phyloP scores from a whole-genome alignment of 2,113 vertebrate species.

The Eulemur macaco region DNA sequence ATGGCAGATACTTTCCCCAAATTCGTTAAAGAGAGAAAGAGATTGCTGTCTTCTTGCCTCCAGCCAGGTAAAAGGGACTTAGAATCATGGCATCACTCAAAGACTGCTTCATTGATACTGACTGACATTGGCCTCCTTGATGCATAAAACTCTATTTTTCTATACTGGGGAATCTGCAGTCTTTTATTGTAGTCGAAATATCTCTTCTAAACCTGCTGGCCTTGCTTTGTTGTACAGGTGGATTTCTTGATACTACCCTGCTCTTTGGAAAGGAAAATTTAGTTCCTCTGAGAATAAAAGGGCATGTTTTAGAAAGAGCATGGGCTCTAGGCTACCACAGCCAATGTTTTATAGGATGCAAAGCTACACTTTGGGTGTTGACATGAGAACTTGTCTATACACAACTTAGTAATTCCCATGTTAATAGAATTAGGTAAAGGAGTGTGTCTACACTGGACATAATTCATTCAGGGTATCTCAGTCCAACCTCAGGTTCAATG shows the following conservation, averaged over 20 bases:
- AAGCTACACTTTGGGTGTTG: not conserved
- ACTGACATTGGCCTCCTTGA: not conserved
- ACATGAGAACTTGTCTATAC: not conserved
- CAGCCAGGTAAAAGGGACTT: not conserved
- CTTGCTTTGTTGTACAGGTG: slow-evolving; percentile 38
- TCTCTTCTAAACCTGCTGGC: slow-evolving; percentile 64
- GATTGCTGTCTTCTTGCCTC: not conserved
- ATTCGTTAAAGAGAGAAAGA: not conserved
- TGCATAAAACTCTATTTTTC: not conserved
- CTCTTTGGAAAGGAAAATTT: not conserved
- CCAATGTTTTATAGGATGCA: not conserved
- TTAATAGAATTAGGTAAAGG: slow-evolving; percentile 63
- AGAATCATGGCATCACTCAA: not conserved
- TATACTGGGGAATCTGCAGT: not conserved
- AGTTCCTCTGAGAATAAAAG: not conserved
- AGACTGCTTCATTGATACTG: not conserved
- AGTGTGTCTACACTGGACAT: not conserved
- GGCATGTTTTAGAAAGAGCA: not conserved
- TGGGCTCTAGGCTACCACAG: too few species aligned
- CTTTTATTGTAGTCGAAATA: not conserved
- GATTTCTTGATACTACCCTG: slow-evolving; percentile 56
- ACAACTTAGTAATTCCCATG: not conserved
- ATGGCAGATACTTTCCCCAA: not conserved
- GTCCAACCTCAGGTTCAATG: not conserved
- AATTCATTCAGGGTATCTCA: not conserved